These are phyloP conservation scores for Condylura cristata DNA, from an alignment of 2,113 vertebrate species.

Conservation along the genomic window DNA sequence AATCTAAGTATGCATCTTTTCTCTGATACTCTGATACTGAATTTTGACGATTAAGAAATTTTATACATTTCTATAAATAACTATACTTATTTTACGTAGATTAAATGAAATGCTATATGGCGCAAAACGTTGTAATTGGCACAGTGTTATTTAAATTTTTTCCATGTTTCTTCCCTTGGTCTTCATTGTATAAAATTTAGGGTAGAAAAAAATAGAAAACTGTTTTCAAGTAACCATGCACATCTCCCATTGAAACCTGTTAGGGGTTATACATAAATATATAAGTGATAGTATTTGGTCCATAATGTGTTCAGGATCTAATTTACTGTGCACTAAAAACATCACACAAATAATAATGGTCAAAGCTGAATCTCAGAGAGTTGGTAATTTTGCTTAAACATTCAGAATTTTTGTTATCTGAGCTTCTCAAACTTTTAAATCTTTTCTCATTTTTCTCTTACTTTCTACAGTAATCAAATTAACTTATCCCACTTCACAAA, in stretches of 20 bases:
- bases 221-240: not conserved
- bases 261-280: slow-evolving; percentile 29
- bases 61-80: not conserved
- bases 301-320: slow-evolving; percentile 16
- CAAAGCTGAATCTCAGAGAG: slow-evolving; percentile 30
- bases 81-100: not conserved
- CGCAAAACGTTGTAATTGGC: not conserved
- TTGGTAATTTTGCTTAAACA: slow-evolving; percentile 62
- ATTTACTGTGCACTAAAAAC: slow-evolving; percentile 54
- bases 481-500: no score
- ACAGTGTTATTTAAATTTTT: slow-evolving; percentile 14
- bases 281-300: slow-evolving; percentile 29
- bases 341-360: slow-evolving; percentile 9
- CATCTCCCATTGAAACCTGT: slow-evolving; percentile 53
- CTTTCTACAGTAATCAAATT: not conserved
- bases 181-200: not conserved
- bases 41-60: slow-evolving; percentile 17
- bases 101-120: not conserved
- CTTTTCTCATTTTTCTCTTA: not conserved
- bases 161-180: not conserved
- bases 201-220: slow-evolving; percentile 13
- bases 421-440: slow-evolving; percentile 32
- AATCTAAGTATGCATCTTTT: slow-evolving; percentile 6
- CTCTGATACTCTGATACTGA: not conserved
- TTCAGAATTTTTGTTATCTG: slow-evolving; percentile 16